These are phyloP conservation scores for Fistularia commersonii DNA, from an alignment of 2,797 vertebrate species.

Conservation along the genomic window DNA sequence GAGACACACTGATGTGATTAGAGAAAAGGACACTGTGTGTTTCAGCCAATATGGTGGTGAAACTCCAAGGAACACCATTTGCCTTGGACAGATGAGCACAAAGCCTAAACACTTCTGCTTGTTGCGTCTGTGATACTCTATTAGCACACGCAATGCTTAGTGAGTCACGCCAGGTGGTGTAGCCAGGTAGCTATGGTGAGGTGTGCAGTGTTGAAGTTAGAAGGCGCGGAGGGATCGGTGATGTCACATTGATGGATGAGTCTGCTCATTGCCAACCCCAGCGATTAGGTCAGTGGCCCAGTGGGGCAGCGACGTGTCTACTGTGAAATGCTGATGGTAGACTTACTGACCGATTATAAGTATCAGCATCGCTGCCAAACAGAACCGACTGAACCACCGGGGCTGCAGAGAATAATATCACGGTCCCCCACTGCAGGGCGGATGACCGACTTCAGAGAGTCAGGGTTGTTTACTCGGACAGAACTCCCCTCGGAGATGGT, in stretches of 20 bases:
- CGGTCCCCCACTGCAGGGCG: constrained; percentile 21
- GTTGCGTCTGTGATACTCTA: background rate
- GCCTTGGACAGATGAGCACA: constrained; percentile 1
- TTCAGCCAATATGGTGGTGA: constrained; percentile 25
- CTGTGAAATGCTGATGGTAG: constrained; percentile 64
- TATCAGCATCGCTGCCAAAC: constrained; percentile 56
- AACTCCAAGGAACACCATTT: background rate
- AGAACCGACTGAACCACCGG: constrained; percentile 11
- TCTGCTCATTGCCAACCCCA: constrained; percentile 59
- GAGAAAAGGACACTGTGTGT: constrained; percentile 37
- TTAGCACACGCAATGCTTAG: background rate
- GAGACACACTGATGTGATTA: constrained; percentile 60
- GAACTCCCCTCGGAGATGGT: constrained; percentile 28
- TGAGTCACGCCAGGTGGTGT: constrained; percentile 5
- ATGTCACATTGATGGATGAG: constrained; percentile 73
- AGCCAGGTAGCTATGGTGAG: constrained; percentile 15
- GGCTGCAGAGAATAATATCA: constrained; percentile 37
- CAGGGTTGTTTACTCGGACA: constrained; percentile 22
- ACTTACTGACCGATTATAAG: constrained; percentile 61
- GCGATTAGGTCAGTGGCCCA: constrained; percentile 65
- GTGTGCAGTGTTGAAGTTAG: constrained; percentile 20
- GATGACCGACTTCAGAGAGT: constrained; percentile 26
- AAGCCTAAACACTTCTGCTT: constrained; percentile 1
- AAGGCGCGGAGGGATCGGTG: constrained; percentile 1
- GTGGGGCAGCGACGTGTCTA: constrained; percentile 53